Percentiles rank a stretch among this genome's conserved stretches.
These are phyloP conservation scores for Terebella lapidaria DNA, from an alignment of 2,888 invertebrate species.

Conservation along the genomic window DNA sequence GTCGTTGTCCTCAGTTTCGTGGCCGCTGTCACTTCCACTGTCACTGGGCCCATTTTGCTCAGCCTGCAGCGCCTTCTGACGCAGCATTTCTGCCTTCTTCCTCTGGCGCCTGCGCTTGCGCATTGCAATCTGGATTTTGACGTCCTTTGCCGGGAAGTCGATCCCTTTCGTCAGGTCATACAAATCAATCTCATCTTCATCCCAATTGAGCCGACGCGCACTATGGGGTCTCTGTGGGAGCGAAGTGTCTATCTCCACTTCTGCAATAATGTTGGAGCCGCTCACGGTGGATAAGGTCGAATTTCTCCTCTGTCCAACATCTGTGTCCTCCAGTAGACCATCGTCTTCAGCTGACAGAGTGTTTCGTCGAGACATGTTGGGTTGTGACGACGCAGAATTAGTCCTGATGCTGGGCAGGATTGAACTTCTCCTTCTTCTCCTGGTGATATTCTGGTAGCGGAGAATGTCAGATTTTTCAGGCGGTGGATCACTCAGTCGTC, in stretches of 20 bases:
- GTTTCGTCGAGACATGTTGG: too few relatives aligned
- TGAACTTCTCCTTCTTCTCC: too few relatives aligned
- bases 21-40: neutral
- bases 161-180: constrained; percentile 6
- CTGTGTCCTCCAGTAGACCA: too few relatives aligned
- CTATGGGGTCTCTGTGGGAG: neutral
- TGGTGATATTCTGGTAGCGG: too few relatives aligned
- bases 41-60: neutral
- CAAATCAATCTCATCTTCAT: constrained; percentile 2
- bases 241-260: neutral
- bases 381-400: too few relatives aligned
- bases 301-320: too few relatives aligned
- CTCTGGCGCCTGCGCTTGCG: constrained; percentile 4
- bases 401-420: too few relatives aligned
- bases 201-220: neutral
- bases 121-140: constrained; percentile 10
- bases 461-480: too few relatives aligned
- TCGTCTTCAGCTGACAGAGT: too few relatives aligned
- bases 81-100: neutral
- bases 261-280: neutral
- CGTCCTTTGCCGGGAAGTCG: constrained; percentile 14
- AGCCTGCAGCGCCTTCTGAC: neutral
- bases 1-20: neutral
- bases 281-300: neutral
- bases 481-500: too few relatives aligned